Base-by-base conservation (phyloP, 2,888 invertebrate species). In the Linnaemya vulpina region DNA sequence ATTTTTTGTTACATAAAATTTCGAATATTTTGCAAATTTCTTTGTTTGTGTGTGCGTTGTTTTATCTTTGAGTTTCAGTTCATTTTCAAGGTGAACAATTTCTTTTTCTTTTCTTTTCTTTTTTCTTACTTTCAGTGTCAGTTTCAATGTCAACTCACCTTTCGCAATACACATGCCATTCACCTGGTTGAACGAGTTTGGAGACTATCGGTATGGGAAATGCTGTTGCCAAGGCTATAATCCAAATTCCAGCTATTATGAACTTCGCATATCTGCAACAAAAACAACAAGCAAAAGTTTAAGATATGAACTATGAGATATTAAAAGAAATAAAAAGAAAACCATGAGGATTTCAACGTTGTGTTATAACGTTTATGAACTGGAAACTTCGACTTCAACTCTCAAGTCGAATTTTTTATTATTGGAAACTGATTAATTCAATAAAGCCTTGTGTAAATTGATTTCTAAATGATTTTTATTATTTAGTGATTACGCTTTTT, bases 151-250 rank as follows among this genome's bases (percentile, higher is more conserved):
- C 63, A 87, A 94, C 94, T 94, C 93, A 96, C 94, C 93, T 94
- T 90, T 95, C 93, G 90, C 96, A 96, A 83, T 92, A 92, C 83
- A 93, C 91, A 90, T 96, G 95, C 93, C 94, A 95, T 0, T 91
- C 89, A 0, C 93, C 93, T 0, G 96, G 96, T 86, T 95, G 94
- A 9, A 92, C 92, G 46, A 96, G 92, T 83, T 93, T 93, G 0
- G 97, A 96, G n/a, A 96, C 95, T 1, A 97, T 93, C 0, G 96
- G 95, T 60, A 96, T 96, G 0, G 98, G 98, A 25, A 96, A 94
- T 0, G 97, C 97, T 0, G 97, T 96, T 3, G 95, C 93, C 25
- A 96, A 91, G 0, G 98, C 96, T 87, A 93, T 92, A 70, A 89
- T 86, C 92, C 92, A 93, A 74, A 93, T 91, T 68, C 89, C 91